A percentile compares a stretch with the other conserved stretches of the same genome.
These are phyloP conservation scores for Sigmodon hispidus DNA, from an alignment of 2,113 vertebrate species.

Conservation along the genomic window DNA sequence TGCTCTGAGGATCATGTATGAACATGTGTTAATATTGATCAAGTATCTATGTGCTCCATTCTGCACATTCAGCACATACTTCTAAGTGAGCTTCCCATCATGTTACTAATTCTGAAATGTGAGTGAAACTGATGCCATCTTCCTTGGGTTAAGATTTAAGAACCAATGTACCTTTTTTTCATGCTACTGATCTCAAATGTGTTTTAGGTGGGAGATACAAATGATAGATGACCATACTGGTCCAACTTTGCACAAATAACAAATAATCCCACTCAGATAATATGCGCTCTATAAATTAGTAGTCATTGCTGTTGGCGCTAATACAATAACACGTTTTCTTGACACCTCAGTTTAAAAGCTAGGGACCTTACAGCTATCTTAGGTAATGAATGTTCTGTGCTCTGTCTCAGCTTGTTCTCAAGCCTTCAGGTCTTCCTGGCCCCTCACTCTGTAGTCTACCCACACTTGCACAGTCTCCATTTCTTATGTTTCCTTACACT, in stretches of 20 bases:
- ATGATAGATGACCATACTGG: not conserved
- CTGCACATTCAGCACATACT: not conserved
- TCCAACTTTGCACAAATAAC: not conserved
- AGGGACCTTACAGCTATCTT: not conserved
- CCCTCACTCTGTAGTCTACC: not conserved
- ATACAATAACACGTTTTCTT: conserved; percentile 2
- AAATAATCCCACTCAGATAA: not conserved
- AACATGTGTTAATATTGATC: not conserved
- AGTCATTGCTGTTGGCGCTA: not conserved
- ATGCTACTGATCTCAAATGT: not conserved
- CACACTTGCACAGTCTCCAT: not conserved
- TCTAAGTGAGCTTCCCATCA: not conserved
- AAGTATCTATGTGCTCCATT: not conserved
- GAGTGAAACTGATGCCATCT: not conserved
- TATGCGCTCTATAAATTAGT: not conserved
- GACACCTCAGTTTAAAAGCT: not conserved
- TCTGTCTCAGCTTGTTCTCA: not conserved
- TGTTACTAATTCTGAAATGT: not conserved
- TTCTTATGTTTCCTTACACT: not conserved
- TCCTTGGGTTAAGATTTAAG: not conserved
- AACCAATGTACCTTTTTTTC: not conserved
- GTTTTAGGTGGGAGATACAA: not conserved
- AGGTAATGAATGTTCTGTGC: not conserved
- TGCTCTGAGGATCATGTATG: not conserved
- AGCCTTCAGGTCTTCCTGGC: not conserved